phyloP scores from a whole-genome alignment of 2,797 vertebrate species.

The Meda fulgida region DNA sequence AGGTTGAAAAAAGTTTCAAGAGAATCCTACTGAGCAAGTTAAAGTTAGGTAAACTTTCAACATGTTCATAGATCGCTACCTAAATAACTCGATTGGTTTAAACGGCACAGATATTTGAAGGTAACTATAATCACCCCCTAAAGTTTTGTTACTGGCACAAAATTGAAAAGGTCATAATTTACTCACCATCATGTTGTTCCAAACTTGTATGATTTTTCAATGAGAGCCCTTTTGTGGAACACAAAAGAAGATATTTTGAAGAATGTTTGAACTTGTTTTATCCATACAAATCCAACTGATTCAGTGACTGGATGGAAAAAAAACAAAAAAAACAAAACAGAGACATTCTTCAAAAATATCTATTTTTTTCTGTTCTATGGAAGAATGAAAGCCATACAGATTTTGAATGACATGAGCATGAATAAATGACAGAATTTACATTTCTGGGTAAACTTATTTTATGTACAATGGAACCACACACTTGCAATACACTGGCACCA shows the following conservation, averaged over 20 bases:
- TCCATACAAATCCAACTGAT: background rate
- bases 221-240: background rate
- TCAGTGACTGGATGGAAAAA: background rate
- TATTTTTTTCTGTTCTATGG: no score
- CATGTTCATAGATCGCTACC: background rate
- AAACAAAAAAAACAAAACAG: background rate
- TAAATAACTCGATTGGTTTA: background rate
- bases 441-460: background rate
- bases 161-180: background rate
- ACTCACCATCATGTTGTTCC: background rate
- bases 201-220: no score
- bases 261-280: background rate
- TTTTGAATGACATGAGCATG: background rate
- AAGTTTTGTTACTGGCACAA: background rate
- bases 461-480: slow-evolving; percentile 1
- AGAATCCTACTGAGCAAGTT: background rate
- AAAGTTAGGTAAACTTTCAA: background rate
- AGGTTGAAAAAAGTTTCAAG: background rate
- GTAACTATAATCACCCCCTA: background rate
- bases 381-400: background rate
- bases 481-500: background rate
- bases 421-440: background rate
- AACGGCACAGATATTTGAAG: background rate
- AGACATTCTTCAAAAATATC: background rate
- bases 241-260: background rate